A percentile compares a stretch with the other conserved stretches of the same genome.
Conservation (phyloP, 2,888 invertebrate genomes). For the Cacoxenus indagator region DNA sequence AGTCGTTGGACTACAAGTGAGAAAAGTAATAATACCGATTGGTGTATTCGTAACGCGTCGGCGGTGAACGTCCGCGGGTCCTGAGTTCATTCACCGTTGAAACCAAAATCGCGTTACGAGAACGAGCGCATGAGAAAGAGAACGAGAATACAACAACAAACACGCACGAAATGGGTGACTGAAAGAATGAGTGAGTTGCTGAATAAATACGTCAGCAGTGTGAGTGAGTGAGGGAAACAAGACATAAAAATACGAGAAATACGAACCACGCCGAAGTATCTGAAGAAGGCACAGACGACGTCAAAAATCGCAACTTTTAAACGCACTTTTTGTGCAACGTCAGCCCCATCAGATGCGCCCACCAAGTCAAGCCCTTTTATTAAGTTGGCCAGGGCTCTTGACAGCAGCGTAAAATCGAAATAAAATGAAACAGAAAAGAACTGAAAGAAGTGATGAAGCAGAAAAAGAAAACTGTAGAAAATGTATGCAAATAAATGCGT, state of each 20-base stretch:
- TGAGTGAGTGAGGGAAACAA: neutral
- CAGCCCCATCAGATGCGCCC: too few species aligned
- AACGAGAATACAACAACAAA: neutral
- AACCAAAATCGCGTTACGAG: conserved; percentile 59
- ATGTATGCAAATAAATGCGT: conserved; percentile 62
- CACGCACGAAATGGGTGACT: conserved; percentile 13
- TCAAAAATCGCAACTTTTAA: conserved; percentile 43
- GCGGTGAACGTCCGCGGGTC: conserved; percentile 60
- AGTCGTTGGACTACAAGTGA: neutral
- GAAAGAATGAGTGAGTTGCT: conserved; percentile 20
- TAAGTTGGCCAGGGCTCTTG: neutral
- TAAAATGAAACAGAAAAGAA: conserved; percentile 21
- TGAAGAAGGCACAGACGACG: neutral
- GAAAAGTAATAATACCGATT: neutral
- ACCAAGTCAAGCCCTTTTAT: neutral
- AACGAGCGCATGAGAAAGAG: conserved; percentile 22
- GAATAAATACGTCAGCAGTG: conserved; percentile 13
- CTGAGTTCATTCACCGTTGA: conserved; percentile 62
- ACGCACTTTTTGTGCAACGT: conserved; percentile 55
- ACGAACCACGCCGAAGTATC: too few species aligned
- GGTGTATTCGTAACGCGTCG: conserved; percentile 40
- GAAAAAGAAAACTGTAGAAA: conserved; percentile 33
- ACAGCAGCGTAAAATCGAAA: neutral
- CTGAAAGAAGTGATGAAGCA: conserved; percentile 35
- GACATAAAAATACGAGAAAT: too few species aligned